Conservation (phyloP, 2,797 vertebrate genomes). For the Propithecus deckenii region DNA sequence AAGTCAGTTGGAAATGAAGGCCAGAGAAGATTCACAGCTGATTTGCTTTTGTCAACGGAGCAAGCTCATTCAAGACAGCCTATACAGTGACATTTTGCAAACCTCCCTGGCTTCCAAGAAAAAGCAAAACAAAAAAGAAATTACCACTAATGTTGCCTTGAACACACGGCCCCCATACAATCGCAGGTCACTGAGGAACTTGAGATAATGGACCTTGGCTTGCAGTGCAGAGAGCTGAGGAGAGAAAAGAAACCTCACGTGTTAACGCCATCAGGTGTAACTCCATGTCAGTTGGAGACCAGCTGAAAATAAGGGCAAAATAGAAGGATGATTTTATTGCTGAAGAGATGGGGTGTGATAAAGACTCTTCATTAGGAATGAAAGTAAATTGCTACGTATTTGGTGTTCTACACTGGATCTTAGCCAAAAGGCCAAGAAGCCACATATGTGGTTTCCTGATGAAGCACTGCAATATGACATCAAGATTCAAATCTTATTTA, state of each 20-base stretch:
- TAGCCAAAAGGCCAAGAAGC: background rate
- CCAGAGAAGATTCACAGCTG: conserved; percentile 12
- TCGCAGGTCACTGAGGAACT: conserved; percentile 97
- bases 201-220: conserved; percentile 99
- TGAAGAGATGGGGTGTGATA: background rate
- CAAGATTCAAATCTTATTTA: conserved; percentile 48
- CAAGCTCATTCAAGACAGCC: background rate
- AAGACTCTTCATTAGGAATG: background rate
- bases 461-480: background rate
- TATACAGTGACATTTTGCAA: background rate
- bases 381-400: conserved; percentile 51
- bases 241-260: conserved; percentile 65
- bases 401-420: conserved; percentile 21
- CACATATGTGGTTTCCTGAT: conserved; percentile 41
- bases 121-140: conserved; percentile 72
- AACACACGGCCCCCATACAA: conserved; percentile 98
- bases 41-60: conserved; percentile 31
- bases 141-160: conserved; percentile 96
- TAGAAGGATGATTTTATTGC: background rate
- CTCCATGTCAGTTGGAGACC: background rate
- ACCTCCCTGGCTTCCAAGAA: background rate
- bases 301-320: background rate
- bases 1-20: conserved; percentile 31
- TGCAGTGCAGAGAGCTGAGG: conserved; percentile 95
- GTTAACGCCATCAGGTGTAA: background rate